Base-by-base conservation (phyloP, 2,888 invertebrate species). In the Phoenoteleia sp. region DNA sequence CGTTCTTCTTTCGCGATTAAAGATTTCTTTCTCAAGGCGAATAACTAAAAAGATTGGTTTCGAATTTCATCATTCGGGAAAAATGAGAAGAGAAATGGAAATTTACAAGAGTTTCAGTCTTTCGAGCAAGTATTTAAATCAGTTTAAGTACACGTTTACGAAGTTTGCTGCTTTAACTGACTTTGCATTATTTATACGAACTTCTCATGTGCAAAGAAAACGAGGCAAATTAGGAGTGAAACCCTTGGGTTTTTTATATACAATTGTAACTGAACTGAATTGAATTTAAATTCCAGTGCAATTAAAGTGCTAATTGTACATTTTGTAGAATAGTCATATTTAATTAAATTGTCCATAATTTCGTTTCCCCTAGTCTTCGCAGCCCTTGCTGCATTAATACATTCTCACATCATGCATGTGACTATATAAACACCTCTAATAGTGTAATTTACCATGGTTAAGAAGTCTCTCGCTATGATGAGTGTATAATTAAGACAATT, bases 401-500 rank as follows among this genome's bases (percentile, higher is more conserved):
- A 64, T 81, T 74, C 36, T 29, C 80, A 45, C 66, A 9, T 74
- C 60, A 67, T 54, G 60, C 27, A 45, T 74, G 60, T 60, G 74
- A 67, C 81, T 81, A 52, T 45, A 60, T 81, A 81, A 81, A 81
- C 74, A 58, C 74, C 29, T 81, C 45, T 74, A 71, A 56, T 56
- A 64, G 80, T 72, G 47, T 64, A 74, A 74, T 74, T 72, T 81
- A 74, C 21, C 67, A 54, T 72, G 74, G 66, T 58, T 54, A 58
- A 81, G 71, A 72, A 81, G 47, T 80, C 64, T 67, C 66, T 66
- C 33, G 42, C 56, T 42, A 42, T n/a, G 66, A 72, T 75, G 19
- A 69, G 74, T 54, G 47, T 75, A 33, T 81, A 69, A 81, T 81
- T 75, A 69, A 81, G 47, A 56, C 69, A 75, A 45, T 75, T 81